Evolutionary conservation across 2,797 vertebrate species (phyloP).

Genomic region (Syndactyla subalaris): DNA sequence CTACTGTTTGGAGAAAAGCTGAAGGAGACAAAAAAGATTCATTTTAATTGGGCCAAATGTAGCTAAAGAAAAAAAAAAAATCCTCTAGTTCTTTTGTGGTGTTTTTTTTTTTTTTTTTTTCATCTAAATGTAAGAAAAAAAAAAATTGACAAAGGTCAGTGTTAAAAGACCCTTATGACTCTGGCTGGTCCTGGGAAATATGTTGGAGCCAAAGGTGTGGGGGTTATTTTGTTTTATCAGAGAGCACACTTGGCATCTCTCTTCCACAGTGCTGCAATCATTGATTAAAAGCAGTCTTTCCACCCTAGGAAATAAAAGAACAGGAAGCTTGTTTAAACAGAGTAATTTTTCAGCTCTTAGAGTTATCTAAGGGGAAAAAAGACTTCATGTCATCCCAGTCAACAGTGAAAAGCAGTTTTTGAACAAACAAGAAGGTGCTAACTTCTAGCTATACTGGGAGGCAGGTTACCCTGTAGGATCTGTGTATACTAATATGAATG

Average conservation of each 20-base stretch:
- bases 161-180: neutral
- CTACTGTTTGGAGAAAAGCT: slow-evolving; percentile 18
- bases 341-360: slow-evolving; percentile 24
- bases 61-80: neutral
- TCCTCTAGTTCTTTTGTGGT: neutral
- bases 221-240: neutral
- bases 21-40: neutral
- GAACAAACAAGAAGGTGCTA: neutral
- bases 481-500: neutral
- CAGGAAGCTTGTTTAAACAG: slow-evolving; percentile 22
- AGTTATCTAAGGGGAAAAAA: neutral
- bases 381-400: neutral
- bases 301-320: neutral
- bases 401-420: neutral
- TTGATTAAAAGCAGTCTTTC: slow-evolving; percentile 24
- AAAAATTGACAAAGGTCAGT: neutral
- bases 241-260: neutral
- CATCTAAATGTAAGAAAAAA: neutral
- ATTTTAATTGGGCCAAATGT: slow-evolving; percentile 11
- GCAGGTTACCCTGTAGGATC: neutral
- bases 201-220: neutral
- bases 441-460: neutral
- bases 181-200: neutral
- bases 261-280: neutral
- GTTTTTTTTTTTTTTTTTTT: neutral